A percentile compares a stretch with the other conserved stretches of the same genome.
Conservation (phyloP, 2,113 vertebrate species). For the Anguilla rostrata region DNA sequence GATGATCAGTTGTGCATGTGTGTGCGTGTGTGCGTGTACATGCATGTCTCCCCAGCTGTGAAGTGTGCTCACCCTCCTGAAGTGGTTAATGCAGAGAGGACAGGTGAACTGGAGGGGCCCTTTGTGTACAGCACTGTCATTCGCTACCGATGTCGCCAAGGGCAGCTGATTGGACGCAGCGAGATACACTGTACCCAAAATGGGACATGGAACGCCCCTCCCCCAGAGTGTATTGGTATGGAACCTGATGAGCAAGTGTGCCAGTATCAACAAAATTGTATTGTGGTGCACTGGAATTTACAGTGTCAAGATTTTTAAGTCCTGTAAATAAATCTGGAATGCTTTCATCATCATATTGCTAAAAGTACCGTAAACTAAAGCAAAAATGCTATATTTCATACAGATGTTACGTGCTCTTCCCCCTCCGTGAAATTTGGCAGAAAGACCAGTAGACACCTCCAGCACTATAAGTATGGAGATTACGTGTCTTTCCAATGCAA, state of each 20-base stretch:
- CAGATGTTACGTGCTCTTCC: slow-evolving; percentile 51
- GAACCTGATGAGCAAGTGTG: background rate
- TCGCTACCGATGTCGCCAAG: slow-evolving; percentile 48
- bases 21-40: background rate
- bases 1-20: background rate
- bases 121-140: slow-evolving; percentile 44
- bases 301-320: background rate
- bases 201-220: slow-evolving; percentile 60
- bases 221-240: slow-evolving; percentile 63
- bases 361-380: background rate
- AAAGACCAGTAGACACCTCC: slow-evolving; percentile 7
- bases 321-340: background rate
- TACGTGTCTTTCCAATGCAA: slow-evolving; percentile 36
- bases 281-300: background rate
- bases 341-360: background rate
- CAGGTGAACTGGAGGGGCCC: background rate
- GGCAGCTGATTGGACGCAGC: slow-evolving; percentile 45
- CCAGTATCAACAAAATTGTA: background rate
- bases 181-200: slow-evolving; percentile 58
- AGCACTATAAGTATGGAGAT: slow-evolving; percentile 20
- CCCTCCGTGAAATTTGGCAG: slow-evolving; percentile 41
- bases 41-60: slow-evolving; percentile 47
- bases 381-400: background rate
- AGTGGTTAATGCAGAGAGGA: slow-evolving; percentile 21
- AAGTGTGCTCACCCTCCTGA: slow-evolving; percentile 49